phyloP scores from a whole-genome alignment of 2,113 vertebrate genomes.

The Gymnobelideus leadbeateri region DNA sequence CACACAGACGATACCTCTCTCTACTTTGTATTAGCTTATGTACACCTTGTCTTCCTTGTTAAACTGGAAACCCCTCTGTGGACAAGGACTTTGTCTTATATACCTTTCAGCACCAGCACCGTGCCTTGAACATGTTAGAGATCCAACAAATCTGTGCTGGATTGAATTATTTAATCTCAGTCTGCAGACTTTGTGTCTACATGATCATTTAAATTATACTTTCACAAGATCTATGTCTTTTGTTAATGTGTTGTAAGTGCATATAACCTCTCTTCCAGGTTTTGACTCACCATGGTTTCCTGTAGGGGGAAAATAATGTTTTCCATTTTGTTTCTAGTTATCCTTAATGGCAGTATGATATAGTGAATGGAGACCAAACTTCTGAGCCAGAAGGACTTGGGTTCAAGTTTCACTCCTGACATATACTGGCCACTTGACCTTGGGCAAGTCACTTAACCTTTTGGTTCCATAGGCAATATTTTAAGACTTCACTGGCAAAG shows the following conservation, averaged over 20 bases:
- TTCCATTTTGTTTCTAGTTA: neutral
- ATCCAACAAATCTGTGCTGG: neutral
- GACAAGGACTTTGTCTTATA: no score
- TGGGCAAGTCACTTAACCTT: neutral
- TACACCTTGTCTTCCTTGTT: no score
- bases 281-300: neutral
- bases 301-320: neutral
- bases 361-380: neutral
- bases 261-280: neutral
- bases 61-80: no score
- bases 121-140: no score
- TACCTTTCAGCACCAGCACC: no score
- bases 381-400: neutral
- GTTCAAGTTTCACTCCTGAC: neutral
- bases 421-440: neutral
- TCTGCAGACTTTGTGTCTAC: neutral
- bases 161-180: neutral
- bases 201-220: neutral
- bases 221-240: neutral
- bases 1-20: no score
- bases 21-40: no score
- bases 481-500: neutral
- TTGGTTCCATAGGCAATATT: neutral
- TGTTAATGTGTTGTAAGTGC: neutral
- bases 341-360: neutral